phyloP scores from a whole-genome alignment of 2,888 invertebrate genomes.

The Parascotia fuliginaria region DNA sequence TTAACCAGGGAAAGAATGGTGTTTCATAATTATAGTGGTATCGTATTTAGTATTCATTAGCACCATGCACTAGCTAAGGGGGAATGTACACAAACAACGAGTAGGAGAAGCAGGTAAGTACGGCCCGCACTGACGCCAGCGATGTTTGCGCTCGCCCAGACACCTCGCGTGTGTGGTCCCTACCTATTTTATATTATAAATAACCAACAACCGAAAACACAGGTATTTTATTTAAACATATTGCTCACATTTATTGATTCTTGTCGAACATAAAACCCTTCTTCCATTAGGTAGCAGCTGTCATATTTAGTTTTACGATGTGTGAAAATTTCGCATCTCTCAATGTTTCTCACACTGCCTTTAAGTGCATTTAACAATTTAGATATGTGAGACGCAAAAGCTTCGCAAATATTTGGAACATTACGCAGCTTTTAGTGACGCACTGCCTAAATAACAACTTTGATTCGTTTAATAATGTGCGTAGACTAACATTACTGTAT shows the following conservation, averaged over 20 bases:
- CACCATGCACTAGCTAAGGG: slow-evolving; percentile 66
- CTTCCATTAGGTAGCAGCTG: slow-evolving; percentile 41
- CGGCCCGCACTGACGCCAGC: slow-evolving; percentile 61
- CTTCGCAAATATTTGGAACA: slow-evolving; percentile 59
- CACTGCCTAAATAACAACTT: slow-evolving; percentile 56
- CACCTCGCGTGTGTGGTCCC: slow-evolving; percentile 77
- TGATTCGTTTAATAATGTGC: slow-evolving; percentile 66
- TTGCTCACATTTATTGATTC: slow-evolving; percentile 8
- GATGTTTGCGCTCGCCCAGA: slow-evolving; percentile 73
- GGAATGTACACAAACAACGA: slow-evolving; percentile 65
- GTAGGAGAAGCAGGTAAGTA: slow-evolving; percentile 59
- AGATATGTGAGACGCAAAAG: slow-evolving; percentile 69
- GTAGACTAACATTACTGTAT: slow-evolving; percentile 67
- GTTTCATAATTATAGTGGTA: slow-evolving; percentile 75
- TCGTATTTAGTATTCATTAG: slow-evolving; percentile 78
- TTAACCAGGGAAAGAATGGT: slow-evolving; percentile 76
- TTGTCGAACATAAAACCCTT: slow-evolving; percentile 38
- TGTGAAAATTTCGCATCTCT: slow-evolving; percentile 54
- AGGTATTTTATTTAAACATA: slow-evolving; percentile 13
- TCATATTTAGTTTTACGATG: slow-evolving; percentile 52
- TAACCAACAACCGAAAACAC: slow-evolving; percentile 17
- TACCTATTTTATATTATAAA: slow-evolving; percentile 35
- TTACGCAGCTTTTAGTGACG: slow-evolving; percentile 61
- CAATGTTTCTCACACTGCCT: slow-evolving; percentile 52
- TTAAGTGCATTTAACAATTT: slow-evolving; percentile 78